Evolutionary conservation across 2,113 vertebrate genomes (phyloP).

Genomic region (Ceyx cyanopectus): DNA sequence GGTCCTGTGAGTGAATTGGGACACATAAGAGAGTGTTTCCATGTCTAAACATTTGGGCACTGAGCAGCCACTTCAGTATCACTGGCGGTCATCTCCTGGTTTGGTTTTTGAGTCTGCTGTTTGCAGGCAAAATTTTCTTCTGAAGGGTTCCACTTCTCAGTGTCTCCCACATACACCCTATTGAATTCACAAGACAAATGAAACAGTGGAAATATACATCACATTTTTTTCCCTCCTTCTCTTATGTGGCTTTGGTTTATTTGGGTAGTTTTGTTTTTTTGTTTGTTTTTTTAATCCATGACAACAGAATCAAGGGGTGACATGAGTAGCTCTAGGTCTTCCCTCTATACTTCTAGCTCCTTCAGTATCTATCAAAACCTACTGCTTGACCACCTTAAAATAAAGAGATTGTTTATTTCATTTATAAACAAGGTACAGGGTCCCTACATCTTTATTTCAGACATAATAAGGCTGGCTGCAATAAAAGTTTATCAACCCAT

Average conservation of each 20-base stretch:
- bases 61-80: conserved; percentile 12
- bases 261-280: too few relatives aligned
- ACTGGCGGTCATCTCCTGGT: neutral
- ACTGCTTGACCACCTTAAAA: neutral
- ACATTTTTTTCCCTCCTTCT: neutral
- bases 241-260: neutral
- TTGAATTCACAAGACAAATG: neutral
- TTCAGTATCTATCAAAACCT: neutral
- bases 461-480: neutral
- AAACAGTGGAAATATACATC: neutral
- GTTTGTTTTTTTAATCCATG: neutral
- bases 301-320: neutral
- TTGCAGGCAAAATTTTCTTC: neutral
- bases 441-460: neutral
- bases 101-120: neutral
- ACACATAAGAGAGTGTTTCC: conserved; percentile 50
- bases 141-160: neutral
- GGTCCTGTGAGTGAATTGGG: conserved; percentile 61
- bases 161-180: neutral
- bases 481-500: conserved; percentile 45
- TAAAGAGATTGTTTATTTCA: neutral
- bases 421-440: neutral
- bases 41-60: conserved; percentile 14
- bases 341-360: neutral
- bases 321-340: neutral